phyloP scores from a whole-genome alignment of 1,140 invertebrate species.

The Drosophila serrata region DNA sequence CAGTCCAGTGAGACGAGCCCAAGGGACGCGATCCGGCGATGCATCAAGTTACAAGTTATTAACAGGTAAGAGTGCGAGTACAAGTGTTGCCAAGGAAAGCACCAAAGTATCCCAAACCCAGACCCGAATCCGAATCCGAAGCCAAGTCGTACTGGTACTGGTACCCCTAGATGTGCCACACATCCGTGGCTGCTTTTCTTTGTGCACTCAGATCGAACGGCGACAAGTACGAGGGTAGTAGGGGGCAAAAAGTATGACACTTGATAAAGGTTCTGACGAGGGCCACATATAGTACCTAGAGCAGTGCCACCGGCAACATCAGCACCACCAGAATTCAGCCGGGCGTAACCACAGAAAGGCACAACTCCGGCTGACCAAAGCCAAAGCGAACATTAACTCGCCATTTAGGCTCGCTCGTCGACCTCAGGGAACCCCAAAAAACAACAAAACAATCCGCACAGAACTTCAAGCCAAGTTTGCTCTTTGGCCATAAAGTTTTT shows the following conservation, averaged over 20 bases:
- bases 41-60: conserved; percentile 66
- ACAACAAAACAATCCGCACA: conserved; percentile 21
- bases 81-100: conserved; percentile 53
- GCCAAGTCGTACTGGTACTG: background rate
- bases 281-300: conserved; percentile 38
- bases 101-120: conserved; percentile 13
- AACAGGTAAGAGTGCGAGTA: conserved; percentile 54
- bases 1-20: conserved; percentile 47
- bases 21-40: conserved; percentile 41
- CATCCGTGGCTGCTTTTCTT: conserved; percentile 66
- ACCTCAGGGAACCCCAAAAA: conserved; percentile 30
- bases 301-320: conserved; percentile 34
- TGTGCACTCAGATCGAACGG: conserved; percentile 77
- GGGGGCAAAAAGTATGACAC: conserved; percentile 55
- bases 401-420: conserved; percentile 58
- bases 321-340: conserved; percentile 49
- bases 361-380: conserved; percentile 38
- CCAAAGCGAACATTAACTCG: conserved; percentile 65
- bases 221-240: conserved; percentile 54
- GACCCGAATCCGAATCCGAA: background rate
- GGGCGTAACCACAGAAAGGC: conserved; percentile 70
- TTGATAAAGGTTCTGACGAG: conserved; percentile 64
- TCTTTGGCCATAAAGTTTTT: conserved; percentile 36
- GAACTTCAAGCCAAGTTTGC: conserved; percentile 17
- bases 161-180: conserved; percentile 14